Base-by-base conservation (phyloP, 2,797 vertebrate species). In the Malurus leucopterus region DNA sequence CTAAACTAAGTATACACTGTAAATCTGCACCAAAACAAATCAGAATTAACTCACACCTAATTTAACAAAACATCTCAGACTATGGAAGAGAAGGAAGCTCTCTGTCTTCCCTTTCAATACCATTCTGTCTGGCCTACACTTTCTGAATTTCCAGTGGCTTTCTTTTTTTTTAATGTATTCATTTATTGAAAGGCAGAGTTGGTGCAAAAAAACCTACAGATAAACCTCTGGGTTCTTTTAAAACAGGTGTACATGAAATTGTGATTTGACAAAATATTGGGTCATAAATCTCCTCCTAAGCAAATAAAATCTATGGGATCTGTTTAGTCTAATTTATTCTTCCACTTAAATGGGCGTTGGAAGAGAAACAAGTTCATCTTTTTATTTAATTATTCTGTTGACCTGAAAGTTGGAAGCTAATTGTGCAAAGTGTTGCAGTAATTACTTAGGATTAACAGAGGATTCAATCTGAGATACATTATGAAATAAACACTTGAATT, bases 351-450 rank as follows among this genome's bases (percentile, higher is more conserved):
- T 41, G 23, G 11, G 15, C 78, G 24, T 67, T 92, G 50, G 77
- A 92, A 80, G 30, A 91, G 9, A 92, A 89, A 81, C 3, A 88
- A 11, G 41, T 30, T 91, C 41, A 84, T 76, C 63, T 63, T 86
- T 94, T 84, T 17, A 57, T 50, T 21, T 38, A 88, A 79, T 84
- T 91, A 79, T 86, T 90, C 27, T 88, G 43, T 89, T 91, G 89
- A 89, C 74, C 30, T 84, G 27, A 68, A 85, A 76, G 70, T 53
- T 84, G 68, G 86, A 86, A 81, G 61, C 32, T 93, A 94, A 92
- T 89, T 88, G 73, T 84, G 38, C 30, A 32, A 89, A 88, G 49
- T 38, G 55, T 68, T 90, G 70, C 27, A 47, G 68, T 53, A 93
- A 91, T 92, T 93, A 86, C 41, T 81, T 65, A 26, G n/a, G 59